Conservation (phyloP, 2,888 invertebrate genomes). For the Acleris emargana region DNA sequence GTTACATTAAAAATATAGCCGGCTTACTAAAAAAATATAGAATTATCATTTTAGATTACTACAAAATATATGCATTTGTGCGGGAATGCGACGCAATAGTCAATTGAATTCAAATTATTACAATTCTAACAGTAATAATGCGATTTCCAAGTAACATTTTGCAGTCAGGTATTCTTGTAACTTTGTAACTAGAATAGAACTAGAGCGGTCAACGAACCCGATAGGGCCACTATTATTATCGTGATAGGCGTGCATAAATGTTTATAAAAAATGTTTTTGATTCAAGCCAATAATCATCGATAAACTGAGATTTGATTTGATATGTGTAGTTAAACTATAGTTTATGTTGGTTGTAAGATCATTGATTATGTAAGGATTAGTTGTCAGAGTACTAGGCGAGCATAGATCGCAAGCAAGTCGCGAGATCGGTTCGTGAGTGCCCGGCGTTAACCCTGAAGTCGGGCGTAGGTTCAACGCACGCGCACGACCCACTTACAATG, state of each 20-base stretch:
- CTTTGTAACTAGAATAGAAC: conserved; percentile 70
- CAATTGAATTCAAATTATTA: conserved; percentile 35
- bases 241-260: conserved; percentile 61
- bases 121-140: conserved; percentile 48
- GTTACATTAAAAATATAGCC: too few species aligned
- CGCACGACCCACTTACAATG: conserved; percentile 74
- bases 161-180: conserved; percentile 16
- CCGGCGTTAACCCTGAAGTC: conserved; percentile 76
- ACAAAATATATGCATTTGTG: background rate
- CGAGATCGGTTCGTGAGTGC: conserved; percentile 47
- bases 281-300: conserved; percentile 53
- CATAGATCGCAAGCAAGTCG: conserved; percentile 49
- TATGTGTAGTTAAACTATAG: conserved; percentile 4
- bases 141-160: conserved; percentile 53
- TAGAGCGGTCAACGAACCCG: conserved; percentile 72
- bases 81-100: conserved; percentile 12
- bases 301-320: background rate
- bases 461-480: conserved; percentile 77
- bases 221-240: conserved; percentile 63
- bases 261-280: conserved; percentile 63
- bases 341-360: conserved; percentile 1
- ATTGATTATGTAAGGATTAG: conserved; percentile 40
- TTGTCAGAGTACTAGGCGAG: conserved; percentile 37
- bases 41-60: background rate
- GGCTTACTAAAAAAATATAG: background rate